Base-by-base conservation (phyloP, 1,140 invertebrate species). In the Argopecten irradians region DNA sequence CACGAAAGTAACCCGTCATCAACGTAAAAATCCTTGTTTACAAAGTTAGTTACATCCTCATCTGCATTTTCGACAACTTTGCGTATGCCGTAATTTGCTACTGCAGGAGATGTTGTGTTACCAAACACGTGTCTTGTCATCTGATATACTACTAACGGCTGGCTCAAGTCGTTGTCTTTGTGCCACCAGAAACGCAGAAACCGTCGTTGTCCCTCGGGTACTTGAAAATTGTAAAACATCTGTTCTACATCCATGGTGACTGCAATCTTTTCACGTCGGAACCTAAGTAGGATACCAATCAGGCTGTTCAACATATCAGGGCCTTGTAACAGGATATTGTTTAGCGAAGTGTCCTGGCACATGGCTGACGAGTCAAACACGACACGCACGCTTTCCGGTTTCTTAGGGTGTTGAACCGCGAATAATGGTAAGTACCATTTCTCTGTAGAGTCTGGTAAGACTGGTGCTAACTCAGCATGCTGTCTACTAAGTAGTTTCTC, bases 251-350 rank as follows among this genome's bases (percentile, higher is more conserved):
- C 90, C 84, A 55, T 91, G 85, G 32, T 36, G 16, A 92, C 41
- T 9, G 88, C 92, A 19, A 92, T 32, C 41, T 16, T 32, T 39
- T 90, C 88, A 32, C 36, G 34, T 7, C 92, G 90, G 43, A 93
- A 93, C n/a, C 90, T 43, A 5, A 92, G 83, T 0, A 93, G 85
- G 19, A 93, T 86, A 5, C 87, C 90, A 36, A 91, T 22, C 19
- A 92, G 55, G 28, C 84, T 88, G 82, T 46, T 93, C 91, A 95
- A 94, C 0, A 96, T 41, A 86, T 93, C 93, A 14, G 96, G 95
- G 0, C 92, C 93, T 9, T 84, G 8, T 22, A 91, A 83, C 19
- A 93, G 84, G 0, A 89, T 43, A 34, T 91, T 46, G 86, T 94
- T 94, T 0, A 94, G 88, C 8, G 93, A 94, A 35, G 89, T 82